Percentiles rank a stretch among this genome's conserved stretches.
Conservation (phyloP, 2,888 invertebrate species). For the Pristionchus maxplancki region DNA sequence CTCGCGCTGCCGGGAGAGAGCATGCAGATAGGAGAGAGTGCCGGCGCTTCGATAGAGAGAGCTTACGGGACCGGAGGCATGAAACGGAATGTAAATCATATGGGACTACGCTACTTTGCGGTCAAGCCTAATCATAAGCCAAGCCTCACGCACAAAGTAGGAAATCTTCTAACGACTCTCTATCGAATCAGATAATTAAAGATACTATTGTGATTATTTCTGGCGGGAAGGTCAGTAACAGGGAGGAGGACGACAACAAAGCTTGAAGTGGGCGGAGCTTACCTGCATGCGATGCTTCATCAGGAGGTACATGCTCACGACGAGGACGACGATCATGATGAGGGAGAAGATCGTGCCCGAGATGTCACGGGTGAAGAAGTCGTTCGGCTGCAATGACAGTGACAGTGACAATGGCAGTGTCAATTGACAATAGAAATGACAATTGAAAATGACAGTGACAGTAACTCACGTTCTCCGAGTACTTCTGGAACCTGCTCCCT, state of each 20-base stretch:
- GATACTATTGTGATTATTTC: not conserved
- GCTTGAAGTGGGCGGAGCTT: not conserved
- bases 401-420: not conserved
- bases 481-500: slow-evolving; percentile 69
- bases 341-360: slow-evolving; percentile 75
- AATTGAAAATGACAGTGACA: not conserved
- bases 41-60: not conserved
- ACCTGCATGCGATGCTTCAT: slow-evolving; percentile 77
- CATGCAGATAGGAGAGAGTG: not conserved
- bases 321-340: slow-evolving; percentile 75
- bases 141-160: no score
- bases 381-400: slow-evolving; percentile 59
- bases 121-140: no score
- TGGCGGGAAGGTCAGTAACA: no score
- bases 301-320: slow-evolving; percentile 75
- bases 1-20: not conserved
- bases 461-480: slow-evolving; percentile 46
- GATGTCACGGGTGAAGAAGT: slow-evolving; percentile 74
- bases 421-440: not conserved
- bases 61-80: not conserved
- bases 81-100: not conserved
- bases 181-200: no score
- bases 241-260: no score
- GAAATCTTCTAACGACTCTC: no score
- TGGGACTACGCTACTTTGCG: no score